A percentile compares a stretch with the other conserved stretches of the same genome.
phyloP scores from a whole-genome alignment of 2,113 vertebrate species.

The Hystrix cristata region DNA sequence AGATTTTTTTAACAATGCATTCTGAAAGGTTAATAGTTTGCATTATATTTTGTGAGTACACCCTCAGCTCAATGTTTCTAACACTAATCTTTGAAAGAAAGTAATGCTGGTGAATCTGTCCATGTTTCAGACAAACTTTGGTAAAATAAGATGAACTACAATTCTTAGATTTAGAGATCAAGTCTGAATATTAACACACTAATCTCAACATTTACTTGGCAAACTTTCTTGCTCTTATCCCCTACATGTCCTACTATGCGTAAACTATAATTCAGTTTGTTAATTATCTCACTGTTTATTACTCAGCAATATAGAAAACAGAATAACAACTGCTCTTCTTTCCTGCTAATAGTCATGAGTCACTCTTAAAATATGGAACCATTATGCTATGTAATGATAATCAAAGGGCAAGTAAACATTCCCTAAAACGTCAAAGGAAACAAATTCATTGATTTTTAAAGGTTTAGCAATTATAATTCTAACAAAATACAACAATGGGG shows the following conservation, averaged over 20 bases:
- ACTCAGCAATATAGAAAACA: conserved; percentile 57
- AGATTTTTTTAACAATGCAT: conserved; percentile 17
- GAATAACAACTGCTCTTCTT: conserved; percentile 52
- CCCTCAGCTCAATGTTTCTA: conserved; percentile 29
- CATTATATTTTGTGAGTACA: conserved; percentile 27
- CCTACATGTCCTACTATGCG: neutral
- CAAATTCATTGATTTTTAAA: conserved; percentile 77
- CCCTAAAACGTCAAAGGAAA: conserved; percentile 60
- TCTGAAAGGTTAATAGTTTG: conserved; percentile 21
- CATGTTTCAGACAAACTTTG: conserved; percentile 55
- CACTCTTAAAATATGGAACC: conserved; percentile 77
- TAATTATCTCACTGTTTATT: conserved; percentile 64
- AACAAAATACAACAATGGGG: conserved; percentile 77
- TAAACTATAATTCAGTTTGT: conserved; percentile 64
- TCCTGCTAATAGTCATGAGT: conserved; percentile 76
- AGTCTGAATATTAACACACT: conserved; percentile 23
- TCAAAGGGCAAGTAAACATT: conserved; percentile 76
- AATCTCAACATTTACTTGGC: conserved; percentile 57
- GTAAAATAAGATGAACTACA: conserved; percentile 56
- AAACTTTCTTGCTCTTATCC: conserved; percentile 42
- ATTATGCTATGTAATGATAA: conserved; percentile 77
- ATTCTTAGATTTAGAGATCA: conserved; percentile 66
- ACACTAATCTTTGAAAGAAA: conserved; percentile 60
- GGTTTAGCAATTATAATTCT: conserved; percentile 83
- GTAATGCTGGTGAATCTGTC: conserved; percentile 69